phyloP scores from a whole-genome alignment of 2,888 invertebrate species.

The Mylabris sibirica region DNA sequence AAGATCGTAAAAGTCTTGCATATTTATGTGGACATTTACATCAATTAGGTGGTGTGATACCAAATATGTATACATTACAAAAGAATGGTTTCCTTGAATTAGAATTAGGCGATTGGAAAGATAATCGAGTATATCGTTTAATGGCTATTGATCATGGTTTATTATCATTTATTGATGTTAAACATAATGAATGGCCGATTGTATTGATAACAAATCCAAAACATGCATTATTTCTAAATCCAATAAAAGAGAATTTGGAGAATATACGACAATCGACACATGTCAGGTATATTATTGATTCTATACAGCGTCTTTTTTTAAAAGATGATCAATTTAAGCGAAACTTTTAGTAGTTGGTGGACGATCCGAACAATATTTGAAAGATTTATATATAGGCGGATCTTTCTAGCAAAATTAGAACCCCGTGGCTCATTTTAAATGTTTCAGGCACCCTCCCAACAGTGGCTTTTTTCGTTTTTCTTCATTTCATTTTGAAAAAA shows the following conservation, averaged over 20 bases:
- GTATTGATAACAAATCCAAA: conserved; percentile 91
- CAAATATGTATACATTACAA: conserved; percentile 87
- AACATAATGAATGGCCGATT: conserved; percentile 81
- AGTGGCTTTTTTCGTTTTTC: too few species aligned
- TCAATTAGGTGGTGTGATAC: conserved; percentile 78
- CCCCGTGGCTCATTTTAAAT: too few species aligned
- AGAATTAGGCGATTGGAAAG: conserved; percentile 93
- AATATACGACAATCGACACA: conserved; percentile 76
- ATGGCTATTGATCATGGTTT: conserved; percentile 89
- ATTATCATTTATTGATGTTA: conserved; percentile 83
- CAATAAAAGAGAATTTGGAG: conserved; percentile 75
- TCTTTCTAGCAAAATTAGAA: too few species aligned
- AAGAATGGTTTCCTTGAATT: conserved; percentile 83
- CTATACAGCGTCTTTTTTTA: too few species aligned
- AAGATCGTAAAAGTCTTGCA: conserved; percentile 69
- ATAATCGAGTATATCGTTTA: conserved; percentile 83
- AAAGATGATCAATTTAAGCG: too few species aligned
- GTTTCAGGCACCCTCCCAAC: too few species aligned
- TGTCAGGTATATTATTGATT: conserved; percentile 68
- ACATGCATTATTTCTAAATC: conserved; percentile 76
- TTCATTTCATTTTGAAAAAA: too few species aligned
- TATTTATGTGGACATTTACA: conserved; percentile 93
- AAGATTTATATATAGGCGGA: too few species aligned
- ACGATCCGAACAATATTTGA: too few species aligned
- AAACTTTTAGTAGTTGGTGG: too few species aligned